These are phyloP conservation scores for Drosophila merina DNA, from an alignment of 2,888 invertebrate genomes.

Conservation along the genomic window DNA sequence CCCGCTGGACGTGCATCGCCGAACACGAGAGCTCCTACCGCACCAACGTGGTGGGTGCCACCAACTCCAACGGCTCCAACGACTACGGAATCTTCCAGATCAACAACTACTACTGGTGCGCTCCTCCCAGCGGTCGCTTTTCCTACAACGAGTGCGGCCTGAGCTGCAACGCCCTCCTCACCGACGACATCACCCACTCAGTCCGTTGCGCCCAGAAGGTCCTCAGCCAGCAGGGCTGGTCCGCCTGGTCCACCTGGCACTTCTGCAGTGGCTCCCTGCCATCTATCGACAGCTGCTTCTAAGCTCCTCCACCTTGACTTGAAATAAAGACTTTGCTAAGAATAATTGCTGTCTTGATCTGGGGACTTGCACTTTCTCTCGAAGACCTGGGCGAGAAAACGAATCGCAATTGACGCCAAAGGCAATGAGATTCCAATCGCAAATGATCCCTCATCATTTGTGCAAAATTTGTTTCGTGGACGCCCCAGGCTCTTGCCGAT, in stretches of 20 bases:
- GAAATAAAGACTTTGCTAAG: constrained; percentile 42
- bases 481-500: constrained; percentile 26
- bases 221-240: constrained; percentile 71
- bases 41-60: constrained; percentile 83
- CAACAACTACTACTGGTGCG: constrained; percentile 81
- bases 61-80: constrained; percentile 84
- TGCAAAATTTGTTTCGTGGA: constrained; percentile 9
- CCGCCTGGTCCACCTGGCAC: constrained; percentile 77
- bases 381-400: not conserved
- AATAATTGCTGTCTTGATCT: constrained; percentile 21
- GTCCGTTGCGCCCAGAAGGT: constrained; percentile 73
- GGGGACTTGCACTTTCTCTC: constrained; percentile 15
- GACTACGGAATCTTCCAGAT: constrained; percentile 83
- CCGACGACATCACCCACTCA: constrained; percentile 68
- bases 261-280: constrained; percentile 66
- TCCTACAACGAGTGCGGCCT: constrained; percentile 75
- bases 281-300: constrained; percentile 71
- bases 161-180: constrained; percentile 68
- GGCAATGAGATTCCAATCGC: constrained; percentile 34
- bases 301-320: constrained; percentile 58
- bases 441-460: constrained; percentile 33
- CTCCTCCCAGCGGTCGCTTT: constrained; percentile 58
- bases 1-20: constrained; percentile 76
- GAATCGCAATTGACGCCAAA: constrained; percentile 10
- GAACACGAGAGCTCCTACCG: constrained; percentile 78